Base-by-base conservation (phyloP, 2,113 vertebrate genomes). In the Dicerorhinus sumatrensis region DNA sequence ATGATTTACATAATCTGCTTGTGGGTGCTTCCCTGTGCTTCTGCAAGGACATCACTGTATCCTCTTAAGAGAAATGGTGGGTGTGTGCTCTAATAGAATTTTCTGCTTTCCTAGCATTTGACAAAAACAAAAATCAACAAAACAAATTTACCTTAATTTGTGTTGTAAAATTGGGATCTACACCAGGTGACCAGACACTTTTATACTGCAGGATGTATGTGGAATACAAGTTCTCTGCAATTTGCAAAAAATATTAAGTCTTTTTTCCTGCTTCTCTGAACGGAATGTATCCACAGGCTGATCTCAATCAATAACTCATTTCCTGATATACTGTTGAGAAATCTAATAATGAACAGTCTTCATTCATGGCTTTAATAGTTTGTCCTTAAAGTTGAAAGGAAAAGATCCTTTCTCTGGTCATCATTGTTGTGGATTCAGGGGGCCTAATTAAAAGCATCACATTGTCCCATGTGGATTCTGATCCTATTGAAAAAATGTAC, bases 1-100 rank as follows among this genome's bases (percentile, higher is more conserved):
- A 69, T 56, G 51, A 95, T 96, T 93, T 97, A 17, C 76, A 96
- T 96, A 96, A 90, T 93, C 69, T 88, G 87, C 36, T 85, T 84
- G 23, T 77, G 72, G 48, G 39, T 72, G 33, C n/a, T 42, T 14
- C 13, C 33, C 23, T 27, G 9, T 17, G 31, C 60, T 95, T 58
- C 36, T 36, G 17, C 25, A 81, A 76, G 42, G 51, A 67, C 25
- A 69, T 51, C 2, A 9, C 14, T 36, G 2, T 33, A 21, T 91
- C 29, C 29, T 94, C 31, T 70, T 80, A 23, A 56, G 65, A 31
- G 12, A 63, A 83, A 62, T 42, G 20, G 27, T 51, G 27, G 8
- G 0, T n/a, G 8, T 54, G 8, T 10, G 27, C 25, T 8, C 16
- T 31, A 42, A 21, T 27, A 69, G 56, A 80, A 70, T 80, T n/a